Evolutionary conservation across 2,888 invertebrate species (phyloP).

Genomic region (Maniola hyperantus): DNA sequence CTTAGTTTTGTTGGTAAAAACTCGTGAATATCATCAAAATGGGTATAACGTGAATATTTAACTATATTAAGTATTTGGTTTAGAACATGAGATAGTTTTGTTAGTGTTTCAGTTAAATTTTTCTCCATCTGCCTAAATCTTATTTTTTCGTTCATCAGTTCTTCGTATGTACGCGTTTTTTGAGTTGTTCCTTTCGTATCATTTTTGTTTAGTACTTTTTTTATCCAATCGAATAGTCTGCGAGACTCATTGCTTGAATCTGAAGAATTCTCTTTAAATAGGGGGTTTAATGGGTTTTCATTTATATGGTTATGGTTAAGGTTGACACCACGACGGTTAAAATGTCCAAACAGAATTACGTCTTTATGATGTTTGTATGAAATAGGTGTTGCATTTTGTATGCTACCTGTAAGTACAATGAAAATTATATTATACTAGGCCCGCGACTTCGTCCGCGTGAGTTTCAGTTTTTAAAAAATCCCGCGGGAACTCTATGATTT

Average conservation of each 20-base stretch:
- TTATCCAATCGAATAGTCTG: constrained; percentile 26
- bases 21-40: constrained; percentile 8
- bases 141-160: constrained; percentile 28
- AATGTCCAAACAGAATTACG: neutral
- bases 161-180: constrained; percentile 16
- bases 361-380: neutral
- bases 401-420: neutral
- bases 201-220: constrained; percentile 15
- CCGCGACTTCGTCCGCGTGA: no score
- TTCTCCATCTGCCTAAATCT: constrained; percentile 25
- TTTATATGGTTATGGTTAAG: neutral
- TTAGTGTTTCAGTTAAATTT: constrained; percentile 34
- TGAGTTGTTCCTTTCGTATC: neutral
- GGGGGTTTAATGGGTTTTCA: neutral
- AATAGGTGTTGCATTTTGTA: constrained; percentile 8
- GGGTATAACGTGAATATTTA: neutral
- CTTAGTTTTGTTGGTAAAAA: neutral
- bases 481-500: no score
- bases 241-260: constrained; percentile 8
- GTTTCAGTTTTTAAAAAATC: no score
- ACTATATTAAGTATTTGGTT: constrained; percentile 24
- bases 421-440: neutral
- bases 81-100: constrained; percentile 24
- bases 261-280: neutral
- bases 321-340: neutral